Conservation (phyloP, 2,888 invertebrate genomes). For the Gryllus longicercus region DNA sequence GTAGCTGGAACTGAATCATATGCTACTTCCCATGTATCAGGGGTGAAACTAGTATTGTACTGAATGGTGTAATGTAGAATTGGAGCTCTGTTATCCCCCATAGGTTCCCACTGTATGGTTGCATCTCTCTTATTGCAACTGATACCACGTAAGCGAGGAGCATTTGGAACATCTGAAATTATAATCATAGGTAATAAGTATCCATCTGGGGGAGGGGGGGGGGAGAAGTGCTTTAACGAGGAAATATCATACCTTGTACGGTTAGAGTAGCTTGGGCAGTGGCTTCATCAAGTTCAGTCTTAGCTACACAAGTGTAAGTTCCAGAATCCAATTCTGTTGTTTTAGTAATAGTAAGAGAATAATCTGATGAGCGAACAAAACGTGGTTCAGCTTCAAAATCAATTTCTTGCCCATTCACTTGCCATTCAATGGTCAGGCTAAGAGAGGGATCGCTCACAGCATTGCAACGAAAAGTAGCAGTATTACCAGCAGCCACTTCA, state of each 20-base stretch:
- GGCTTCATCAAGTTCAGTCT: conserved; percentile 82
- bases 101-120: conserved; percentile 79
- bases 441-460: conserved; percentile 86
- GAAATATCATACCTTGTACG: conserved; percentile 73
- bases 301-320: conserved; percentile 90
- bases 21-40: conserved; percentile 83
- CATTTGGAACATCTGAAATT: conserved; percentile 79
- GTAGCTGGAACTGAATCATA: conserved; percentile 74
- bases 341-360: conserved; percentile 89
- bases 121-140: conserved; percentile 71
- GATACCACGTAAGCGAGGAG: conserved; percentile 66
- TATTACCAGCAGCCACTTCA: conserved; percentile 51
- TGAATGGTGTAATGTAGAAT: conserved; percentile 87
- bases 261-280: conserved; percentile 82
- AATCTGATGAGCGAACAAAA: conserved; percentile 81
- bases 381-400: conserved; percentile 83
- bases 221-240: conserved; percentile 32
- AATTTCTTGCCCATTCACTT: conserved; percentile 79
- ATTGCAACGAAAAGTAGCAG: conserved; percentile 68
- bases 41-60: conserved; percentile 90
- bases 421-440: conserved; percentile 77
- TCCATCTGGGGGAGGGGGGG: conserved; percentile 30
- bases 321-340: conserved; percentile 94
- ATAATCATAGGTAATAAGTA: neutral
- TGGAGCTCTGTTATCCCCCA: conserved; percentile 93